Evolutionary conservation across 2,888 invertebrate genomes (phyloP), one percentile per base, ranked within the genome.

Genomic region (Eupeodes luniger): DNA sequence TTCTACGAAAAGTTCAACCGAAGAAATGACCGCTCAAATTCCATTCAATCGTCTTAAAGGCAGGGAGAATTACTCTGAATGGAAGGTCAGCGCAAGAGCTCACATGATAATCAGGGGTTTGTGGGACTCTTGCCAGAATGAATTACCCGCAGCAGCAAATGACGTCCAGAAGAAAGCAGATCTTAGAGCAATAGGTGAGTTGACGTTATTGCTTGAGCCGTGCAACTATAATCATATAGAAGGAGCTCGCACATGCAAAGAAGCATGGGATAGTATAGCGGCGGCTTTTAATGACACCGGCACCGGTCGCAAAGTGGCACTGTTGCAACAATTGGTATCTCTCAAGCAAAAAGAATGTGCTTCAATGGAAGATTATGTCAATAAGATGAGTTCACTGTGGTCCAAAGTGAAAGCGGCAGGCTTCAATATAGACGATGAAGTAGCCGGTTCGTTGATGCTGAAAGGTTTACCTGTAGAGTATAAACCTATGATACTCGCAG

Each of bases 151-250:
- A 69, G 70, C 86, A 84, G 85, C 89, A 82, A 91, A 91, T 85
- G 91, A 91, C n/a, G 90, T 89, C 47, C 91, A 91, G 59, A 82
- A 55, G 53, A 69, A 70, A 62, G n/a, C 34, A 7, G 61, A 76
- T 57, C 53, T 76, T 9, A 70, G 40, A 67, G 81, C 66, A 76
- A 81, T 75, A 76, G 81, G 81, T 55, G 81, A 81, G 19, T 61
- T 81, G 59, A 75, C 67, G 16, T 66, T 75, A 76, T 69, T 75
- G 76, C 19, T 72, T 6, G 72, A 57, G 57, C 57, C 72, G 55
- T 72, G 70, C 10, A 72, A 14, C 27, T 72, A 72, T 16, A 74
- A 57, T 10, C 59, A 74, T 44, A 44, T 72, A 19, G 47, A 66
- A 40, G 76, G 6, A 40, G 40, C 40, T 7, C 5, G 40, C 1